Evolutionary conservation across 2,113 vertebrate species (phyloP).

Genomic region (Barnardius zonarius): DNA sequence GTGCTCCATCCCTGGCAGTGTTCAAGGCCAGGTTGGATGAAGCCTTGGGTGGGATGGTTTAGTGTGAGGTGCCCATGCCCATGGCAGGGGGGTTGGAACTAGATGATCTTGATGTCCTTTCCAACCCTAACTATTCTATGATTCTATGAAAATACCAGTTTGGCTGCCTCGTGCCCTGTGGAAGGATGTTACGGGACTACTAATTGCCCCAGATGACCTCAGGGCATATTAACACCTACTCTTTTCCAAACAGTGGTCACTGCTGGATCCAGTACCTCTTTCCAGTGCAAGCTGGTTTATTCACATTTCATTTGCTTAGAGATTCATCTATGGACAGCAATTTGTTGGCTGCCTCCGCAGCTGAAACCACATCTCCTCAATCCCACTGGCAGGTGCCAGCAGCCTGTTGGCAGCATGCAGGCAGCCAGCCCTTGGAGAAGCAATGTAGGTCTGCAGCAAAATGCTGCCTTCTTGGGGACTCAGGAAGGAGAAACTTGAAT

Average conservation of each 20-base stretch:
- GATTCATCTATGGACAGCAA: not conserved
- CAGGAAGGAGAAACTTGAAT: not conserved
- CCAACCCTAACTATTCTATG: too few relatives aligned
- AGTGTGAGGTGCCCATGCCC: too few relatives aligned
- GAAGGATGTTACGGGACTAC: not conserved
- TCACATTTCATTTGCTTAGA: not conserved
- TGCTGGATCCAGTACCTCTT: not conserved
- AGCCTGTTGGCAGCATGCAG: not conserved
- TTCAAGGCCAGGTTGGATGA: too few relatives aligned
- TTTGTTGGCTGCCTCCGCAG: not conserved
- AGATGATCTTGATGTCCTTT: too few relatives aligned
- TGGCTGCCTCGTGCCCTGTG: not conserved
- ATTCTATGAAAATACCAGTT: not conserved
- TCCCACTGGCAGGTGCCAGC: rapidly evolving
- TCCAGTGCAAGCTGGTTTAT: not conserved
- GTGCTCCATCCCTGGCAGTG: too few relatives aligned
- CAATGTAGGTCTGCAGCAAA: not conserved
- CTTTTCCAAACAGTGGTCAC: not conserved
- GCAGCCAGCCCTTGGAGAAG: not conserved
- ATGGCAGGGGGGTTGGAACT: too few relatives aligned
- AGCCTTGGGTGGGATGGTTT: too few relatives aligned
- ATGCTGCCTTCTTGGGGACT: not conserved
- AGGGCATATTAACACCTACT: not conserved
- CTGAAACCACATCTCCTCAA: not conserved
- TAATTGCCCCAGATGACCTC: not conserved